Base-by-base conservation (phyloP, 1,140 invertebrate species). In the Carposina sasakii region DNA sequence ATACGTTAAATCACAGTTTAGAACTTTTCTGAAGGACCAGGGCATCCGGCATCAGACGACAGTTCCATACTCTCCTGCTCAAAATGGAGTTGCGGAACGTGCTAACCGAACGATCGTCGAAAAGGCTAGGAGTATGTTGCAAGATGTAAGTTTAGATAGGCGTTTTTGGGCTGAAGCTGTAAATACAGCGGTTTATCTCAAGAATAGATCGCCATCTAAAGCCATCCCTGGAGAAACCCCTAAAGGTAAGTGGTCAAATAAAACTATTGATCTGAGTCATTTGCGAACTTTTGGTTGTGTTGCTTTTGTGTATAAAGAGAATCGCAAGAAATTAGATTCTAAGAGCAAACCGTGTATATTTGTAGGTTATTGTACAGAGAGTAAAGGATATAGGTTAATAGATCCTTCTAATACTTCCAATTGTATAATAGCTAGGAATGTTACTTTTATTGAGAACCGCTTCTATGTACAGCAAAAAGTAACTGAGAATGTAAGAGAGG, bases 281-380 rank as follows among this genome's bases (percentile, higher is more conserved):
- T 19, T 84, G 0, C 60, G 51, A 31, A 52, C 60, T 21, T 81
- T 85, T 62, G 76, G 77, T 6, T n/a, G n/a, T n/a, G n/a, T n/a
- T n/a, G n/a, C n/a, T n/a, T n/a, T n/a, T n/a, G n/a, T n/a, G n/a
- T n/a, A n/a, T n/a, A n/a, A n/a, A n/a, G n/a, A n/a, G n/a, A n/a
- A 52, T 28, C 41, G 65, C 22, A 16, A 19, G 9, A 73, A 71
- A 48, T 57, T 44, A 47, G 66, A 71, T 52, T 16, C 30, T 16
- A 68, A 59, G 47, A 41, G 5, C 13, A 37, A 53, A 45, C 54
- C 19, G 56, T 58, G 49, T 40, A 55, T 61, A 61, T 63, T 74
- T 44, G 40, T 74, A 19, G 68, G 66, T 4, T 74, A 74, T 43
- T 31, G 30, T 21, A 53, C 66, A 16, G 30, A 67, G 15, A 20